Evolutionary conservation across 2,888 invertebrate genomes (phyloP).

Genomic region (Polydesmus complanatus): DNA sequence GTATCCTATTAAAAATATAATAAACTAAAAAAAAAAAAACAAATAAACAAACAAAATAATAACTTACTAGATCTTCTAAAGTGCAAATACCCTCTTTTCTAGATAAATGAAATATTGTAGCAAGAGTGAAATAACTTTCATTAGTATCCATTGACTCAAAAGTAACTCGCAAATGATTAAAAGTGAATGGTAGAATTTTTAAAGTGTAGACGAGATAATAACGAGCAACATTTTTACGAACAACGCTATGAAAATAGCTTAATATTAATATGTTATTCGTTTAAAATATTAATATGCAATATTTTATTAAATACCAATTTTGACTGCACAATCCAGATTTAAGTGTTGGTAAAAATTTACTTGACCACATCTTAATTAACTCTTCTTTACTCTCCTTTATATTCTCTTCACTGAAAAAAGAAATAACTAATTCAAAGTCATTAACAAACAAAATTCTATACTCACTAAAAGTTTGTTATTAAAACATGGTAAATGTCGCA

Average conservation of each 20-base stretch:
- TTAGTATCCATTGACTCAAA: not conserved
- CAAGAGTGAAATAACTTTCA: not conserved
- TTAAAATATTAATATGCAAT: not conserved
- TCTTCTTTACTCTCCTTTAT: not conserved
- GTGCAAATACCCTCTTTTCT: slow-evolving; percentile 1
- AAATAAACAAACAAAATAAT: not conserved
- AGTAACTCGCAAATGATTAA: not conserved
- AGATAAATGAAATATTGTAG: not conserved
- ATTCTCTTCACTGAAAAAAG: not conserved
- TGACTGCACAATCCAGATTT: not conserved
- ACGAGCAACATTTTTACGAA: slow-evolving; percentile 7
- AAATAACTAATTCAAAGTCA: not conserved
- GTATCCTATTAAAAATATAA: slow-evolving; percentile 1
- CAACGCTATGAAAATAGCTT: not conserved
- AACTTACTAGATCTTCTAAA: not conserved
- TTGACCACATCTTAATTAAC: not conserved
- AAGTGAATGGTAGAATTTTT: slow-evolving; percentile 1
- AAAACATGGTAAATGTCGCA: slow-evolving; percentile 4
- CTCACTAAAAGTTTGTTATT: not conserved
- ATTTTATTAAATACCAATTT: not conserved
- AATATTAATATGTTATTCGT: no score
- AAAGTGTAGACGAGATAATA: slow-evolving; percentile 6
- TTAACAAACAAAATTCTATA: slow-evolving; percentile 2
- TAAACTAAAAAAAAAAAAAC: not conserved
- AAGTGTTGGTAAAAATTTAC: not conserved